Evolutionary conservation across 2,797 vertebrate species (phyloP), one percentile per base, ranked within the genome.

Genomic region (Sebastes goodei): DNA sequence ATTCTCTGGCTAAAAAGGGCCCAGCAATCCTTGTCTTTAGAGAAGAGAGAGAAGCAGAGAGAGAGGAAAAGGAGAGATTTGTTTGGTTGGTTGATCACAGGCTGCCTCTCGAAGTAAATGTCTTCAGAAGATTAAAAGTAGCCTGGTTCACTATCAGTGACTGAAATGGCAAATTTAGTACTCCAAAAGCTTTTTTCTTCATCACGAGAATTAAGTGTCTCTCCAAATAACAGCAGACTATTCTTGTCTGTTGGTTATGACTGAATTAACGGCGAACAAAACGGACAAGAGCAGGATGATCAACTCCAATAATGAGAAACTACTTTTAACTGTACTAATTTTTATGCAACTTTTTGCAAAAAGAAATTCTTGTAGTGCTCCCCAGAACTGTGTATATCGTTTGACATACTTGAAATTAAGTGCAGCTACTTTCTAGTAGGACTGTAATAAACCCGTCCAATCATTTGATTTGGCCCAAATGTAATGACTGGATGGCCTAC

Each of bases 31-130:
- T 71, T 84, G 70, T 83, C 73, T 74, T 80, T 38, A 55, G 23
- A 66, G 65, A 73, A 73, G 63, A 71, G 75, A 76, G 74, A 57
- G 27, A 72, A 20, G 35, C 59, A 53, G 71, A 82, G 71, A 82
- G 67, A 87, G 67, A 87, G 59, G 62, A 71, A 81, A 81, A 73
- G 42, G 4, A 66, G 77, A 59, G 70, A 29, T 69, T 64, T 83
- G 75, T 55, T 83, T 82, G 84, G 76, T 90, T 87, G 88, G 82
- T 82, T 88, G 88, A 90, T 92, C 85, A 87, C 82, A 90, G 80
- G 59, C 84, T 84, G 60, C 61, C 82, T 86, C 81, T 88, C 79
- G 56, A 57, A 89, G 74, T 86, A 78, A 83, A 88, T 86, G 72
- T 87, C 62, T 81, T 69, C 73, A 38, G 80, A 83, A 88, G 76